Evolutionary conservation across 2,888 invertebrate species (phyloP), one percentile per base, ranked within the genome.

Genomic region (Netelia melanura): DNA sequence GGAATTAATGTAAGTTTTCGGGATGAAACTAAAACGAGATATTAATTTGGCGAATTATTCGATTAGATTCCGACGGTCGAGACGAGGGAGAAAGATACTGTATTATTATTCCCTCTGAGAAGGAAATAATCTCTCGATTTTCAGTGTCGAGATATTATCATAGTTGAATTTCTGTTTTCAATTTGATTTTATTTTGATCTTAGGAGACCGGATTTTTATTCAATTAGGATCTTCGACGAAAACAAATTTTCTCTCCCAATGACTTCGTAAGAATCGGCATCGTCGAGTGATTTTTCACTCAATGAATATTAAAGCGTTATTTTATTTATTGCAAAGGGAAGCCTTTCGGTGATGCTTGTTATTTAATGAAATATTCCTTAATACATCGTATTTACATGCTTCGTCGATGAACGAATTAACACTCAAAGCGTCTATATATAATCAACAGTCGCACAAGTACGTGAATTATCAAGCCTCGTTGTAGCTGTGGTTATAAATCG

Each of bases 1-100:
- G 52, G 58, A 79, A 74, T 71, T 74, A 75, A 83, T 77, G 67
- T 58, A 74, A 61, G 52, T 81, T 74, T 62, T 11, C 14, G 21
- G 14, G 21, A 21, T 17, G 21, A 44, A 56, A 74, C 54, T 62
- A 52, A 48, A 56, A 70, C 14, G 17, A 9, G 54, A 54, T 43
- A 67, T 25, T 44, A 56, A 58, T 76, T 62, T 56, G 21, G 30
- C 21, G 11, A 25, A 38, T 67, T 62, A 9, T 76, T 77, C 48
- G 52, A 67, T 85, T 80, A 14, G 10, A 21, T 21, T 77, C 70
- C 74, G 85, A 71, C 70, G 67, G 80, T 52, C n/a, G 1, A 17
- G 48, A 43, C 11, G 14, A 48, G 11, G 1, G 48, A 23, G n/a
- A 44, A 21, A 23, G n/a, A 48, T 21, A 44, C 30, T 30, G 30